These are phyloP conservation scores for Cephus cinctus DNA, from an alignment of 1,140 invertebrate species.

Conservation along the genomic window DNA sequence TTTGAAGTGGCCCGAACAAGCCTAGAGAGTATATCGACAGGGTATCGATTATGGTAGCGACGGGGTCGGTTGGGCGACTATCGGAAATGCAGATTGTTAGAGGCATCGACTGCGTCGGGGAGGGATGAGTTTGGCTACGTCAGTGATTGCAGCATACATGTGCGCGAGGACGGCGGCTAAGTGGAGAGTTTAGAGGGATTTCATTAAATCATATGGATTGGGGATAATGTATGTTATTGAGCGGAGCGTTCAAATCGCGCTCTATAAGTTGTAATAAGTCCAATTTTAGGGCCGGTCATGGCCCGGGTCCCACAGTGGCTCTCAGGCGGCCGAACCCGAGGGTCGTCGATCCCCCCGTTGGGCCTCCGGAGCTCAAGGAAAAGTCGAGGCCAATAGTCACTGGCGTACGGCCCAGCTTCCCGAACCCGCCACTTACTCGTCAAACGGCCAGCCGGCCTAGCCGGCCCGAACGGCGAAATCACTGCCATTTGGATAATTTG, in stretches of 20 bases:
- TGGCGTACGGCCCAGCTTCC: conserved; percentile 33
- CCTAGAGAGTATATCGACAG: no score
- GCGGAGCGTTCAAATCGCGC: conserved; percentile 55
- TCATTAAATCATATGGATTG: conserved; percentile 60
- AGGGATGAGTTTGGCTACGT: conserved; percentile 27
- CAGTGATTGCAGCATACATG: no score
- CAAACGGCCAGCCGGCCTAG: conserved; percentile 54
- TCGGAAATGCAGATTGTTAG: no score
- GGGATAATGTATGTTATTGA: conserved; percentile 58
- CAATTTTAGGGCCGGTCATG: conserved; percentile 56
- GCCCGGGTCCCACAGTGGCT: conserved; percentile 47
- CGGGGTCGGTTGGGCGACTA: no score
- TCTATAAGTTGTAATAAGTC: conserved; percentile 59
- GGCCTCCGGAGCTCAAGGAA: no score
- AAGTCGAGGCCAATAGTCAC: conserved; percentile 37
- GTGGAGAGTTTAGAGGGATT: conserved; percentile 59
- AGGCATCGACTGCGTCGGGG: no score
- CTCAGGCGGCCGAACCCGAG: conserved; percentile 13
- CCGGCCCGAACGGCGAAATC: conserved; percentile 54
- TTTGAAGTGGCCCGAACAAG: no score
- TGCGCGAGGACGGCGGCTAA: conserved; percentile 50
- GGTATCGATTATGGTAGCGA: no score
- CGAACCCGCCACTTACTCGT: conserved; percentile 57
- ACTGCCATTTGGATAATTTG: conserved; percentile 60
- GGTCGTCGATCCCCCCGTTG: background rate